Base-by-base conservation (phyloP, 2,797 vertebrate genomes). In the Microctenopoma steveboyesi region DNA sequence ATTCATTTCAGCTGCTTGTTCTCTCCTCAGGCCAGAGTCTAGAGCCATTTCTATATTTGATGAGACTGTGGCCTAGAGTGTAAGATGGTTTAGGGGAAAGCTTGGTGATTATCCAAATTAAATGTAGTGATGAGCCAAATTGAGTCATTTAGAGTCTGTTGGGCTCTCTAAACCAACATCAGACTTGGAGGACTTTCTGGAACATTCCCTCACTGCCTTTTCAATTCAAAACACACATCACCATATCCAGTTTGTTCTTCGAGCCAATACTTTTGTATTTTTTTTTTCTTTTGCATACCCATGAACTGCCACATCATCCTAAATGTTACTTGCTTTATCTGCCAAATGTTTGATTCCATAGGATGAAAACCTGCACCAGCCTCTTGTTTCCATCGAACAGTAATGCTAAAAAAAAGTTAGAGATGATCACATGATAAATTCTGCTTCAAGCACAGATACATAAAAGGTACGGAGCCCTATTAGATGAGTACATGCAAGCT, bases 401-500 rank as follows among this genome's bases (percentile, higher is more conserved):
- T 87, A 82, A 85, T 79, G 69, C 84, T 77, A 68, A 86, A 22
- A 22, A 22, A 22, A 22, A 22, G 22, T 88, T 75, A 72, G 58
- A 67, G 51, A 40, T 76, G 63, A 87, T 83, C 30, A 49, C 61
- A 35, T 46, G 72, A 76, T 86, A 83, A 82, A 81, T 75, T 81
- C 64, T 59, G 59, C 84, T 82, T 84, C 72, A 84, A 87, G 87
- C 71, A 62, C 12, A 69, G 74, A 84, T 63, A 76, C 64, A 83
- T 72, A 84, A 82, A 76, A 74, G 71, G 57, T 78, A 59, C n/a
- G n/a, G 45, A 60, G 64, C 62, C 68, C 49, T 62, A 60, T 81
- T 47, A 72, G 70, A 78, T 71, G 18, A 40, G 60, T 27, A 13
- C 39, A 27, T 52, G 45, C 55, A 14, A 56, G 54, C 76, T 61